Percentiles rank a stretch among this genome's conserved stretches.
Conservation (phyloP, 2,113 vertebrate genomes). For the Pangasianodon gigas region DNA sequence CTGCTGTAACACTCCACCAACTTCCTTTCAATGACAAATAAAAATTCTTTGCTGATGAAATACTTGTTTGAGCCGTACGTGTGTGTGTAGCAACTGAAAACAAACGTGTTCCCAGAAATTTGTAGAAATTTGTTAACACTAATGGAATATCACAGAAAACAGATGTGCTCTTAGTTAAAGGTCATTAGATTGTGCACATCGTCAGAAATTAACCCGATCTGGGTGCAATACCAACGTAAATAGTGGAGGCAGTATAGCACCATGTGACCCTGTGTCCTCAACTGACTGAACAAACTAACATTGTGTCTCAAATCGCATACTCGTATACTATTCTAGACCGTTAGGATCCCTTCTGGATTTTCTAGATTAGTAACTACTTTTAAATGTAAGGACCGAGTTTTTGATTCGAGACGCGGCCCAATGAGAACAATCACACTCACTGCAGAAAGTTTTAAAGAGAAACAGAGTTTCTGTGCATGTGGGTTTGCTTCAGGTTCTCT, state of each 20-base stretch:
- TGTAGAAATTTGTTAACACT: neutral
- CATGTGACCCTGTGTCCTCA: no score
- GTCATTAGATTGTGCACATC: neutral
- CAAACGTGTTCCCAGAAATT: neutral
- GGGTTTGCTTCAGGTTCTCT: no score
- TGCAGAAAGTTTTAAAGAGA: no score
- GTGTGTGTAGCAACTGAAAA: neutral
- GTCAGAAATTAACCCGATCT: neutral
- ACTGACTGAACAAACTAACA: no score
- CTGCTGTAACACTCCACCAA: slow-evolving; percentile 80
- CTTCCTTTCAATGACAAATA: slow-evolving; percentile 76
- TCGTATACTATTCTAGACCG: no score
- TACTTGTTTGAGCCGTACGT: slow-evolving; percentile 46
- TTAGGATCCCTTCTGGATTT: no score
- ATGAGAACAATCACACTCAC: no score
- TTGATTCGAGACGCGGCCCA: no score
- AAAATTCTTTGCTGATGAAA: slow-evolving; percentile 74
- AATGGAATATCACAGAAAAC: neutral
- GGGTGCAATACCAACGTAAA: neutral
- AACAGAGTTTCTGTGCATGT: no score
- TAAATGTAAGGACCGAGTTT: no score
- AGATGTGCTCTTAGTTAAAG: neutral
- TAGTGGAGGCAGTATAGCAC: neutral
- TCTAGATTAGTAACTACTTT: no score
- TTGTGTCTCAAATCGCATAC: no score